Evolutionary conservation across 2,113 vertebrate genomes (phyloP).

Genomic region (Cephalopholis sonnerati): DNA sequence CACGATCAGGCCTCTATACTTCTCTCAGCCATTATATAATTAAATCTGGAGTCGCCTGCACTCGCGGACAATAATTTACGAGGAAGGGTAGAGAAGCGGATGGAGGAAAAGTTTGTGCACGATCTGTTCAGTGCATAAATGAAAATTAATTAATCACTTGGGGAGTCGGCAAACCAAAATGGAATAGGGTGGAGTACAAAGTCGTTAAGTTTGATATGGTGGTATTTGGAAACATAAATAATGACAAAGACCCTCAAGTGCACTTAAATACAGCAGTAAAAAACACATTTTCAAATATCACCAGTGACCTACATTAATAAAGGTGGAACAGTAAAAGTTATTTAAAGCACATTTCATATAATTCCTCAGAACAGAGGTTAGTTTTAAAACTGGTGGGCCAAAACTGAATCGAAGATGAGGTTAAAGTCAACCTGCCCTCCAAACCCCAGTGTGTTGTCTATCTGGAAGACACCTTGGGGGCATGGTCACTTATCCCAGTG

Average conservation of each 20-base stretch:
- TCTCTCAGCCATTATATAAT: slow-evolving; percentile 72
- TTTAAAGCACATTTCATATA: slow-evolving; percentile 37
- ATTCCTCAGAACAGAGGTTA: slow-evolving; percentile 27
- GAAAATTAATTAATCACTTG: slow-evolving; percentile 81
- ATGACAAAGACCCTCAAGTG: slow-evolving; percentile 65
- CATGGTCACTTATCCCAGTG: slow-evolving; percentile 24
- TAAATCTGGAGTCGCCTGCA: slow-evolving; percentile 67
- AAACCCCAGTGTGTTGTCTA: slow-evolving; percentile 21
- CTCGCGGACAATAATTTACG: slow-evolving; percentile 71
- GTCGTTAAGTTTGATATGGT: slow-evolving; percentile 72
- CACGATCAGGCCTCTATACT: slow-evolving; percentile 68
- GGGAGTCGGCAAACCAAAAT: slow-evolving; percentile 66
- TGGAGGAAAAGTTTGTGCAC: slow-evolving; percentile 52
- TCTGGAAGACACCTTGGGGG: slow-evolving; percentile 43
- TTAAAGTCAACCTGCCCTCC: slow-evolving; percentile 36
- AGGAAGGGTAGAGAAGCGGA: slow-evolving; percentile 56
- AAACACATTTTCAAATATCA: slow-evolving; percentile 64
- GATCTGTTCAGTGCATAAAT: slow-evolving; percentile 77
- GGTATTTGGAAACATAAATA: slow-evolving; percentile 77
- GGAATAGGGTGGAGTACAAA: slow-evolving; percentile 62
- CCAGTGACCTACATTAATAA: slow-evolving; percentile 60
- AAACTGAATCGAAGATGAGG: slow-evolving; percentile 31
- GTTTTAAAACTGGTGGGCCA: slow-evolving; percentile 24
- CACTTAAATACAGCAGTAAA: slow-evolving; percentile 63
- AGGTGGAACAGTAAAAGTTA: slow-evolving; percentile 51